Percentiles rank a stretch among this genome's conserved stretches.
Evolutionary conservation across 2,888 invertebrate species (phyloP).

Genomic region (Drosophila setosimentum): DNA sequence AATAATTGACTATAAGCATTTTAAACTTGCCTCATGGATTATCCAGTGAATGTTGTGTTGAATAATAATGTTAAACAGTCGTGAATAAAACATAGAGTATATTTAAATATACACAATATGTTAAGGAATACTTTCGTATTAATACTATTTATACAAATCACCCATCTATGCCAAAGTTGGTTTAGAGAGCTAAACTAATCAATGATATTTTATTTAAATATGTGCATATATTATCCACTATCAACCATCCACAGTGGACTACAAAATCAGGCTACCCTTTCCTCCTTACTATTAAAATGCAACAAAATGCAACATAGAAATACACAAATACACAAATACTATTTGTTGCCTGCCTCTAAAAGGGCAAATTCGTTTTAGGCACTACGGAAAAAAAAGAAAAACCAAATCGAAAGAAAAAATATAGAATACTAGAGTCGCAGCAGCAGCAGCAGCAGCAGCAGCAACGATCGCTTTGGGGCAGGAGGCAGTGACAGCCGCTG

Average conservation of each 20-base stretch:
- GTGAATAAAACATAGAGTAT: not conserved
- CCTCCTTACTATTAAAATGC: conserved; percentile 15
- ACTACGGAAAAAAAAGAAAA: conserved; percentile 7
- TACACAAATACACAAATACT: conserved; percentile 50
- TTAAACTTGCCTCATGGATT: not conserved
- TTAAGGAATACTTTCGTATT: no score
- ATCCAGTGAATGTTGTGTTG: no score
- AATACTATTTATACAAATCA: no score
- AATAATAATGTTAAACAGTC: not conserved
- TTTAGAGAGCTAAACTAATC: not conserved
- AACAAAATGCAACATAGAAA: conserved; percentile 55
- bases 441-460: conserved; percentile 11
- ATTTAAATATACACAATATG: not conserved
- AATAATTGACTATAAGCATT: not conserved
- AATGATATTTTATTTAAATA: not conserved
- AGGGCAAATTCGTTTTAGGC: conserved; percentile 51
- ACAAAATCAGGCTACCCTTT: not conserved
- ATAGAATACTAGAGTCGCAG: conserved; percentile 33
- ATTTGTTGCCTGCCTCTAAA: conserved; percentile 34
- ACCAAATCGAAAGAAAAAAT: conserved; percentile 29
- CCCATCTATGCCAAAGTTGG: not conserved
- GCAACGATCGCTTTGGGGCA: conserved; percentile 26
- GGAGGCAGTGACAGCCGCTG: conserved; percentile 45
- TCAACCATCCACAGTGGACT: not conserved
- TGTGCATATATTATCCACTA: not conserved